Percentiles rank a stretch among this genome's conserved stretches.
phyloP scores from a whole-genome alignment of 1,140 invertebrate species.

The Pogonus chalceus region DNA sequence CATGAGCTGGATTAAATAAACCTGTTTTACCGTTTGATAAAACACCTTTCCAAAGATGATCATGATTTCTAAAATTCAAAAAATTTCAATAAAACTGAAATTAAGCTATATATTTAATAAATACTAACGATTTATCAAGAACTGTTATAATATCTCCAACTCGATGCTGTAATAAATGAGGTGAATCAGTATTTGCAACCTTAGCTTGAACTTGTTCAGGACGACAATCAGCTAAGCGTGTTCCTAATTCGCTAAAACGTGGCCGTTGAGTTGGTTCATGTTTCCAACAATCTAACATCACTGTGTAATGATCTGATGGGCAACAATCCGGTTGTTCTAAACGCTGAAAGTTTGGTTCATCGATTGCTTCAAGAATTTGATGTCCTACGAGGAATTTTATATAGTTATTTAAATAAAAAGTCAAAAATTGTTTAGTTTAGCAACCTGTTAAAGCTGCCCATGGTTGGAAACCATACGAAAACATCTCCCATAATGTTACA shows the following conservation, averaged over 20 bases:
- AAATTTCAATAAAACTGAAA: slow-evolving; percentile 2
- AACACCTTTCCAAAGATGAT: slow-evolving; percentile 74
- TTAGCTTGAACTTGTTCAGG: slow-evolving; percentile 73
- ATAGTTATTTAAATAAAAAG: too few species aligned
- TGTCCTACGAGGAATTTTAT: slow-evolving; percentile 29
- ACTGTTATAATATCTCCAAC: slow-evolving; percentile 89
- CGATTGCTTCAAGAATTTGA: slow-evolving; percentile 92
- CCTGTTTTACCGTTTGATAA: slow-evolving; percentile 76
- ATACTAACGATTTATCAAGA: slow-evolving; percentile 71
- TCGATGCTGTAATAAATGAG: slow-evolving; percentile 71
- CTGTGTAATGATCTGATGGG: slow-evolving; percentile 81
- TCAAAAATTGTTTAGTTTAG: slow-evolving; percentile 86
- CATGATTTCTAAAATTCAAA: slow-evolving; percentile 27
- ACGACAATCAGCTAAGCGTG: slow-evolving; percentile 71
- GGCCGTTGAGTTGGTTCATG: slow-evolving; percentile 84
- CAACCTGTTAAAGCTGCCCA: slow-evolving; percentile 92
- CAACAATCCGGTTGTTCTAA: slow-evolving; percentile 91
- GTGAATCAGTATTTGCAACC: slow-evolving; percentile 27
- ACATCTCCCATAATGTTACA: slow-evolving; percentile 99
- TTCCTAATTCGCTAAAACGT: slow-evolving; percentile 78
- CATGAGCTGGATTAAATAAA: slow-evolving; percentile 81
- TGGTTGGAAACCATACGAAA: slow-evolving; percentile 94
- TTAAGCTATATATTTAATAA: slow-evolving; percentile 18
- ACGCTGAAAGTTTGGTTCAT: slow-evolving; percentile 81
- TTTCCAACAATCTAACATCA: slow-evolving; percentile 94